These are phyloP conservation scores for Cladorhizidae sp. DNA, from an alignment of 37 sponge, comb jelly and placozoan genomes.

Conservation along the genomic window DNA sequence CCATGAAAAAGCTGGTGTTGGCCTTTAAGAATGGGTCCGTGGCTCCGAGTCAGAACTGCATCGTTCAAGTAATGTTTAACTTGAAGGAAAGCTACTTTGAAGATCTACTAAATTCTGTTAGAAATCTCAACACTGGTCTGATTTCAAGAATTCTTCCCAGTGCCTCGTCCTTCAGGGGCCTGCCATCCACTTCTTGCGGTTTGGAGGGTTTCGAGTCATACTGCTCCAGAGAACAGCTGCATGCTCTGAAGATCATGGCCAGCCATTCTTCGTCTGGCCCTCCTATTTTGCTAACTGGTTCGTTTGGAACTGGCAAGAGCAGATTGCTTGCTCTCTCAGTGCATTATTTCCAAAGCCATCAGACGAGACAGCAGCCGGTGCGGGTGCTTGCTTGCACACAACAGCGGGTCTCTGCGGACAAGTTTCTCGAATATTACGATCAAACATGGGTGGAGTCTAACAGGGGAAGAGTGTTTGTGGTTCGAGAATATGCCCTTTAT, in stretches of 20 bases:
- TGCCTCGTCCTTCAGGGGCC: not conserved
- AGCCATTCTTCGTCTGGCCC: constrained; percentile 19
- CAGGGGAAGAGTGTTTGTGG: not conserved
- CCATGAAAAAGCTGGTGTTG: not conserved
- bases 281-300: constrained; percentile 50
- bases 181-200: not conserved
- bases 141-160: constrained; percentile 23
- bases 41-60: not conserved
- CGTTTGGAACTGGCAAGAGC: constrained; percentile 72
- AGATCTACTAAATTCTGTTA: constrained; percentile 7
- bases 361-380: not conserved
- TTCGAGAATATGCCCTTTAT: not conserved
- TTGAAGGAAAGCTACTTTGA: constrained; percentile 53
- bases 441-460: not conserved
- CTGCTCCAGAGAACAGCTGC: constrained; percentile 22
- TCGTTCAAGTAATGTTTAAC: constrained; percentile 25
- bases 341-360: not conserved
- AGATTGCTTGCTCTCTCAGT: constrained; percentile 51
- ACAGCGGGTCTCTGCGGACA: constrained; percentile 51
- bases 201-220: not conserved
- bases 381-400: constrained; percentile 45
- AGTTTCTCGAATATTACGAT: constrained; percentile 22
- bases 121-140: not conserved
- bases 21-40: not conserved
- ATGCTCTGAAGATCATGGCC: constrained; percentile 10